phyloP scores from a whole-genome alignment of 2,113 vertebrate genomes.

The Hucho hucho region DNA sequence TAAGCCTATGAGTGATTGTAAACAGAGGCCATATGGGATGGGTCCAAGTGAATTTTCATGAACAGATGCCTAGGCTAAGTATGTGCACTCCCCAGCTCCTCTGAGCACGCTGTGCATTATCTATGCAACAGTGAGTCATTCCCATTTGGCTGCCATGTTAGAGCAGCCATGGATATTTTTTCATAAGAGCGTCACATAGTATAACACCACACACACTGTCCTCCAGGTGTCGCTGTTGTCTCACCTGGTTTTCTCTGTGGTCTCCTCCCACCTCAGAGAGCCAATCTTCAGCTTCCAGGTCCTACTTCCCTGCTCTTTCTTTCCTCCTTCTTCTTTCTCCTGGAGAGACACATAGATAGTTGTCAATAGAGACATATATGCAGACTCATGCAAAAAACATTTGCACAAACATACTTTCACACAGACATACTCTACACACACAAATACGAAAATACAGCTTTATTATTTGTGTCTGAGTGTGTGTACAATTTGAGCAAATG shows the following conservation, averaged over 20 bases:
- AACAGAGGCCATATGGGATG: not conserved
- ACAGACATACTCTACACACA: not conserved
- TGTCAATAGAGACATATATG: not conserved
- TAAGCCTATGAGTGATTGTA: not conserved
- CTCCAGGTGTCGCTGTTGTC: conserved; percentile 11
- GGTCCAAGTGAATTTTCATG: conserved; percentile 21
- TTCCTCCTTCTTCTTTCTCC: conserved; percentile 17
- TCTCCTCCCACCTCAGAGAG: conserved; percentile 36
- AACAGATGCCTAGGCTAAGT: conserved; percentile 35
- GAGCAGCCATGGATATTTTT: conserved; percentile 16
- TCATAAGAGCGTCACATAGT: conserved; percentile 25
- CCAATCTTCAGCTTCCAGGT: conserved; percentile 51
- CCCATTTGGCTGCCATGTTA: conserved; percentile 36
- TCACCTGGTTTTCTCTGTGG: conserved; percentile 49
- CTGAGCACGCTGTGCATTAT: conserved; percentile 30
- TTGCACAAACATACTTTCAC: not conserved
- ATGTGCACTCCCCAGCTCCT: conserved; percentile 22
- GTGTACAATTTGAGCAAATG: too few relatives aligned
- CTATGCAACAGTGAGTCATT: conserved; percentile 24
- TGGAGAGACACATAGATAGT: conserved; percentile 15
- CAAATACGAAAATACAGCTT: too few relatives aligned
- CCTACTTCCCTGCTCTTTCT: conserved; percentile 10
- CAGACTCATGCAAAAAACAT: not conserved
- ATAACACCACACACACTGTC: conserved; percentile 14
- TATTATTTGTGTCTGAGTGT: too few relatives aligned